phyloP scores from a whole-genome alignment of 2,113 vertebrate species.

The Mionectes macconnelli region DNA sequence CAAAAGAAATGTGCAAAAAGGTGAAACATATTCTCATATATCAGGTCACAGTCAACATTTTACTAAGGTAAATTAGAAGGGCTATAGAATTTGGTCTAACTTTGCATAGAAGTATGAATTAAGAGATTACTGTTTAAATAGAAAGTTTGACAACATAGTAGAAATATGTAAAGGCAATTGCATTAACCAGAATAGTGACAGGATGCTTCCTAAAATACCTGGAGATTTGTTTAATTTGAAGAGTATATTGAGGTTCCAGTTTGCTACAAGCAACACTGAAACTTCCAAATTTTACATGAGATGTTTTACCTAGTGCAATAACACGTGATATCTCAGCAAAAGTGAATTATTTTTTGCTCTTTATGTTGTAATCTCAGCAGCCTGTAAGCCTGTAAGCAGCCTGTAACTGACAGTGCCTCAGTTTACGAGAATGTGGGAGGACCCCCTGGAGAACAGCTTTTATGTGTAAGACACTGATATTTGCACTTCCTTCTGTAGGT shows the following conservation, averaged over 20 bases:
- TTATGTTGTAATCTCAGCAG: neutral
- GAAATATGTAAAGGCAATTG: neutral
- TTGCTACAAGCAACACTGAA: neutral
- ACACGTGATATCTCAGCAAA: neutral
- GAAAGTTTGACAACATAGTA: neutral
- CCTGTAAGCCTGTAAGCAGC: neutral
- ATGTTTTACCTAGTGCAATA: neutral
- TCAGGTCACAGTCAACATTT: neutral
- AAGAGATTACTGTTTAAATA: neutral
- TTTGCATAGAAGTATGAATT: neutral
- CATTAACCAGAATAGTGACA: neutral
- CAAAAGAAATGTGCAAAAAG: neutral
- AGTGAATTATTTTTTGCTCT: neutral
- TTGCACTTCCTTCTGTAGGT: neutral
- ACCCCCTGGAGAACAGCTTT: neutral
- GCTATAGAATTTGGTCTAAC: neutral
- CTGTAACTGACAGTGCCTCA: neutral
- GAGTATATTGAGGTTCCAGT: neutral
- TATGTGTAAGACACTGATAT: neutral
- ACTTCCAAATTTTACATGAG: neutral
- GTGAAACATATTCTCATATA: neutral
- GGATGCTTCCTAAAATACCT: neutral
- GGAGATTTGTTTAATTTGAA: neutral
- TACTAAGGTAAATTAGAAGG: neutral
- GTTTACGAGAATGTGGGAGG: neutral